phyloP scores from a whole-genome alignment of 2,113 vertebrate genomes.

The Varanus komodoensis region DNA sequence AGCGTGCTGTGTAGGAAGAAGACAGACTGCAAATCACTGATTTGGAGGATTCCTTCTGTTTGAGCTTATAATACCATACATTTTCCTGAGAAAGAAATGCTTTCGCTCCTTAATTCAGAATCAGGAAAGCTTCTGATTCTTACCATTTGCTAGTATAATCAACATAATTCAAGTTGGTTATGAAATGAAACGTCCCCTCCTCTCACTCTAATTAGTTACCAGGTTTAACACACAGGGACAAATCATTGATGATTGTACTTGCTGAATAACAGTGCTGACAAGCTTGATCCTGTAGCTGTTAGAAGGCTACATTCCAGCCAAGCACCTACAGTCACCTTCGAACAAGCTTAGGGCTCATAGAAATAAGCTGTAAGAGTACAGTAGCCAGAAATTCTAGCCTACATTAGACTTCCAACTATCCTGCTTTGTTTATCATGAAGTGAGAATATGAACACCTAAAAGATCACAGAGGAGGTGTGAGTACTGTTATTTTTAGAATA shows the following conservation, averaged over 20 bases:
- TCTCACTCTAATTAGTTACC: neutral
- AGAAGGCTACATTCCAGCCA: neutral
- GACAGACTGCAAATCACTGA: neutral
- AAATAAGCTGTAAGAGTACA: conserved; percentile 18
- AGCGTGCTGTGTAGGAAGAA: neutral
- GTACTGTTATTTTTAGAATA: conserved; percentile 67
- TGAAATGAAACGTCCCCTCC: too few species aligned
- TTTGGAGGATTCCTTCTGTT: neutral
- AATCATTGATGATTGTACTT: neutral
- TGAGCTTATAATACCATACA: neutral
- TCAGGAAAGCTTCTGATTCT: neutral
- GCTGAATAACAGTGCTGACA: neutral
- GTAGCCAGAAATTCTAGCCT: neutral
- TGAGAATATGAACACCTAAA: conserved; percentile 41
- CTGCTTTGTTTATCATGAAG: conserved; percentile 33
- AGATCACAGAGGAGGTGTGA: conserved; percentile 39
- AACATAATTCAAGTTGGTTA: conserved; percentile 8
- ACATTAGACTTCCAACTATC: conserved; percentile 1
- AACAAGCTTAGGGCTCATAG: neutral
- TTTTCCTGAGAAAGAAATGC: neutral
- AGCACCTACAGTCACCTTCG: neutral
- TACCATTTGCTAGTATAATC: neutral
- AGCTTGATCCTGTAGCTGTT: neutral
- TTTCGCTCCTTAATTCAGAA: conserved; percentile 11
- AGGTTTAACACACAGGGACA: neutral